These are phyloP conservation scores for Ptyas mucosa DNA, from an alignment of 2,113 vertebrate species.

Conservation along the genomic window DNA sequence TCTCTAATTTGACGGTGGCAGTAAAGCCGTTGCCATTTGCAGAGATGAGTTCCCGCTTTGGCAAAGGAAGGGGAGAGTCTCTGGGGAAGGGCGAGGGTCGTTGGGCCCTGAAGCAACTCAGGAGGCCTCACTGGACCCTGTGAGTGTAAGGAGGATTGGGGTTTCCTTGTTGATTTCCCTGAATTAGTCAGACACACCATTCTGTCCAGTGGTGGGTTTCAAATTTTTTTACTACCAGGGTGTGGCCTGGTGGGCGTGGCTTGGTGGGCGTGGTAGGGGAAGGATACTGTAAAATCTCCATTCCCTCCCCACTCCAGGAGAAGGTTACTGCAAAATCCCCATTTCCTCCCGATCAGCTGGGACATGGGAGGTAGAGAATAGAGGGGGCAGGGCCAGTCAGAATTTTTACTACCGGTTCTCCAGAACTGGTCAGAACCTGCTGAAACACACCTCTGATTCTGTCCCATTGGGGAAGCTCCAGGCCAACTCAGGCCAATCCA, in stretches of 20 bases:
- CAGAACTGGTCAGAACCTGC: no score
- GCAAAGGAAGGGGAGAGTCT: not conserved
- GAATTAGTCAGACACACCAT: not conserved
- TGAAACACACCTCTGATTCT: not conserved
- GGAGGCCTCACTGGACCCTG: not conserved
- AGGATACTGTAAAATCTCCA: no score
- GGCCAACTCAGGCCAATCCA: not conserved
- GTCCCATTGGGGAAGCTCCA: not conserved
- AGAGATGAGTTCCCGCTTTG: not conserved
- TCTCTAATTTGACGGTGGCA: not conserved
- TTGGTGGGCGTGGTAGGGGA: no score
- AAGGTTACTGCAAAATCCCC: no score
- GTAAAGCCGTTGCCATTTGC: not conserved
- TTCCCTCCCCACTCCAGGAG: no score
- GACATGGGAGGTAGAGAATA: no score
- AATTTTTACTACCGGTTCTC: no score
- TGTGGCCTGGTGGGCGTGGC: no score
- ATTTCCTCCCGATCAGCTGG: no score
- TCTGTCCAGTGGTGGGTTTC: not conserved
- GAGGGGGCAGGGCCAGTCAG: no score
- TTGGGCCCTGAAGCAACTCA: not conserved
- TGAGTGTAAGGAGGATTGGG: not conserved
- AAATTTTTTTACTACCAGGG: no score
- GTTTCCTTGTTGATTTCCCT: not conserved
- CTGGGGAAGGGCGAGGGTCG: not conserved